Conservation (phyloP, 2,797 vertebrate species). For the Propithecus perrieri region DNA sequence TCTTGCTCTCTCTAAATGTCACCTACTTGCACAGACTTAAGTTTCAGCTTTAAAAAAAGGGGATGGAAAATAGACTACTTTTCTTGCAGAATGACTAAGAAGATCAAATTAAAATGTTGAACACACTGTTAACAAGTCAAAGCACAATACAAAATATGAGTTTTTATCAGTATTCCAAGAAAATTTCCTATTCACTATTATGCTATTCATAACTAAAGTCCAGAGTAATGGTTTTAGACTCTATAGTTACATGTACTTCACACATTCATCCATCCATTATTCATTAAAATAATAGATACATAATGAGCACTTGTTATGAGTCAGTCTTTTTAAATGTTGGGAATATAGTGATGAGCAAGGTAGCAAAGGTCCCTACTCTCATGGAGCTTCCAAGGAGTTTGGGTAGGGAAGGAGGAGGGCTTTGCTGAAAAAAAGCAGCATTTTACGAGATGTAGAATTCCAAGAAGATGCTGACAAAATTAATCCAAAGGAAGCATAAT, state of each 20-base stretch:
- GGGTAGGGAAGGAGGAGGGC: background rate
- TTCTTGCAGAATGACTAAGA: background rate
- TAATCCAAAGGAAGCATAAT: constrained; percentile 32
- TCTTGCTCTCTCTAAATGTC: background rate
- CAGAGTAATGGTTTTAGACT: background rate
- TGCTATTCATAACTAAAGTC: background rate
- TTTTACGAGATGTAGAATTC: background rate
- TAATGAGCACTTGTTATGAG: background rate
- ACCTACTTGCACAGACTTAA: background rate
- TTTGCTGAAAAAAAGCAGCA: background rate
- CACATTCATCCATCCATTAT: background rate
- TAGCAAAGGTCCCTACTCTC: background rate
- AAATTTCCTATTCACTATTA: background rate
- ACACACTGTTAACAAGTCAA: background rate
- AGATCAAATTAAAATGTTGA: background rate
- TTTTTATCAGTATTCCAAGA: background rate
- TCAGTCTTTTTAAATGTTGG: background rate
- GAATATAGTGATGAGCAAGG: background rate
- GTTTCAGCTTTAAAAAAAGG: background rate
- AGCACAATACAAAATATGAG: background rate
- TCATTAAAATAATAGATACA: constrained; percentile 3
- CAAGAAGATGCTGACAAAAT: background rate
- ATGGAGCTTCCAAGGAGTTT: background rate
- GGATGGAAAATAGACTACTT: background rate
- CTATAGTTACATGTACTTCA: background rate